Base-by-base conservation (phyloP, 92 coral and sea anemone species). In the Phenganax stokvisi region DNA sequence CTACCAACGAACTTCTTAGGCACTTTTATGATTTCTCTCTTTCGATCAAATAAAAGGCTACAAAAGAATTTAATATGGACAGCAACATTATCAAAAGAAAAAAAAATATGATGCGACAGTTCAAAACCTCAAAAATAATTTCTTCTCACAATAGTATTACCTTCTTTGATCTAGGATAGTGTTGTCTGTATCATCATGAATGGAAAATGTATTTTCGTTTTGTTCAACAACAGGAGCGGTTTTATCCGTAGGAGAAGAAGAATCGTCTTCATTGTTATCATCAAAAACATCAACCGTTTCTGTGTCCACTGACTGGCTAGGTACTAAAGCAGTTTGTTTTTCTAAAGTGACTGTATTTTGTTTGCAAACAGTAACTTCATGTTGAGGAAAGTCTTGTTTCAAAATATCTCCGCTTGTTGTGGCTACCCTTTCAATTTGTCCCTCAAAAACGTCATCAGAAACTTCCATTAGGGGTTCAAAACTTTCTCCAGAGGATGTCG, bases 1-100 rank as follows among this genome's bases (percentile, higher is more conserved):
- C 81, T 76, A 6, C 81, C 81, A 58, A 76, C 81, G 28, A 57
- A 76, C 37, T 76, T 59, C 81, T 52, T 58, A 56, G 70, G 81
- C 11, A 76, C 81, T 76, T 76, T 59, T 6, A 76, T 31, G 10
- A 76, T 0, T 6, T 57, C 67, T 11, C 31, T 76, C 30, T 58
- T 76, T 27, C 59, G 58, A 12, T 76, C 81, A 6, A 58, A 60
- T 10, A 57, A 31, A 31, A 57, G 44, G 44, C 81, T 76, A 59
- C 7, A 28, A 20, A 4, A 9, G 65, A 13, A 59, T 12, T 12
- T 20, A 59, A 20, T 0, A 59, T 3, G 25, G 15, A 59, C 25
- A 20, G 0, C 16, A 59, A 52, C 6, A 73, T 69, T 17, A 10
- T 69, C 54, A 29, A 29, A 30, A 29, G 31, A 6, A 69, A 6